phyloP scores from a whole-genome alignment of 2,797 vertebrate genomes.

The Thripadectes ignobilis region DNA sequence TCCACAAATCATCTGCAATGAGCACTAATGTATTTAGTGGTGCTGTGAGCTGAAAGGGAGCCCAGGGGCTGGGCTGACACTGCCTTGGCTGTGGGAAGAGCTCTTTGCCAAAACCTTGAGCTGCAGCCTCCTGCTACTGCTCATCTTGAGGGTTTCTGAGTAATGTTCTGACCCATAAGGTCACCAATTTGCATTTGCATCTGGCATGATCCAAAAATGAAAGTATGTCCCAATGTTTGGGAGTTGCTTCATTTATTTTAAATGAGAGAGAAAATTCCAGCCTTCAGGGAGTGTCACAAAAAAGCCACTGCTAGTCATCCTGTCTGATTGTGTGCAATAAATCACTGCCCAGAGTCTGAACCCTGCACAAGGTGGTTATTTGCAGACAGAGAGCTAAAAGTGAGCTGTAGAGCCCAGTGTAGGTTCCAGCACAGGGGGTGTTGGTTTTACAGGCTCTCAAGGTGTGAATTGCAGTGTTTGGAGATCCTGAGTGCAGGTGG shows the following conservation, averaged over 20 bases:
- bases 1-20: neutral
- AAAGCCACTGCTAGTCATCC: neutral
- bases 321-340: neutral
- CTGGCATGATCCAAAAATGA: neutral
- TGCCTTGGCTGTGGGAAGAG: neutral
- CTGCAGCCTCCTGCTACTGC: neutral
- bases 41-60: neutral
- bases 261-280: neutral
- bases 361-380: neutral
- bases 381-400: neutral
- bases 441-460: neutral
- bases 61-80: neutral
- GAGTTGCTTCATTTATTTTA: neutral
- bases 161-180: conserved; percentile 14
- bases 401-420: neutral
- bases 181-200: neutral
- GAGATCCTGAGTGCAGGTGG: neutral
- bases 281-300: neutral
- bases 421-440: neutral
- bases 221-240: neutral
- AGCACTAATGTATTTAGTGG: neutral
- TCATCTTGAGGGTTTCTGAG: conserved; percentile 2
- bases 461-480: neutral
- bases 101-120: neutral
- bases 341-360: neutral